Conservation (phyloP, 2,888 invertebrate species). For the Thymelicus acteon region DNA sequence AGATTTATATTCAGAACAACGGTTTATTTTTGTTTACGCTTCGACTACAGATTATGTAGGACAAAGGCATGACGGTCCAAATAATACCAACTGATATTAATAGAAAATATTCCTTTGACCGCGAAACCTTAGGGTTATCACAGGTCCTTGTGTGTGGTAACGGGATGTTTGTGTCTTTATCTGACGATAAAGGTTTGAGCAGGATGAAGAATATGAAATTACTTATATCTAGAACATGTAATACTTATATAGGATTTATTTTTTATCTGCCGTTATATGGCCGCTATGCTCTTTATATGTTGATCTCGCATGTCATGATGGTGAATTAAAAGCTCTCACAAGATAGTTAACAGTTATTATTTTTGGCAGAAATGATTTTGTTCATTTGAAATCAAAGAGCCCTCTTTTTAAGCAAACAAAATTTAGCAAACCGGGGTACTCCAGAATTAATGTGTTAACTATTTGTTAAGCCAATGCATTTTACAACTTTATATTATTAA, state of each 20-base stretch:
- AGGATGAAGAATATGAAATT: background rate
- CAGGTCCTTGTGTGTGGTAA: conserved; percentile 24
- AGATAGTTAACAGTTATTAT: too few species aligned
- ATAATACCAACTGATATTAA: conserved; percentile 14
- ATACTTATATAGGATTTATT: background rate
- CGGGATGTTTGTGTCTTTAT: conserved; percentile 19
- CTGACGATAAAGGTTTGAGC: background rate
- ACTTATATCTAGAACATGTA: too few species aligned
- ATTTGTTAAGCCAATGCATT: too few species aligned
- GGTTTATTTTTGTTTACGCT: conserved; percentile 9
- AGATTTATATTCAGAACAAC: background rate
- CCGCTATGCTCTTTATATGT: background rate
- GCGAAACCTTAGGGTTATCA: conserved; percentile 44
- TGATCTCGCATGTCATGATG: background rate
- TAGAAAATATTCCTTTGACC: conserved; percentile 44
- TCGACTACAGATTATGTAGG: conserved; percentile 4
- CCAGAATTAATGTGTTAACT: too few species aligned
- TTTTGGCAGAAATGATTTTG: too few species aligned
- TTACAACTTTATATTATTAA: too few species aligned
- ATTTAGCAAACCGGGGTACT: too few species aligned
- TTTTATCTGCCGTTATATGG: background rate
- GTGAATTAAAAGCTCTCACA: too few species aligned
- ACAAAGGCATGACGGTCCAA: conserved; percentile 3
- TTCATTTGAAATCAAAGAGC: too few species aligned
- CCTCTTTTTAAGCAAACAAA: too few species aligned